These are phyloP conservation scores for Pholis gunnellus DNA, from an alignment of 2,113 vertebrate species.

Conservation along the genomic window DNA sequence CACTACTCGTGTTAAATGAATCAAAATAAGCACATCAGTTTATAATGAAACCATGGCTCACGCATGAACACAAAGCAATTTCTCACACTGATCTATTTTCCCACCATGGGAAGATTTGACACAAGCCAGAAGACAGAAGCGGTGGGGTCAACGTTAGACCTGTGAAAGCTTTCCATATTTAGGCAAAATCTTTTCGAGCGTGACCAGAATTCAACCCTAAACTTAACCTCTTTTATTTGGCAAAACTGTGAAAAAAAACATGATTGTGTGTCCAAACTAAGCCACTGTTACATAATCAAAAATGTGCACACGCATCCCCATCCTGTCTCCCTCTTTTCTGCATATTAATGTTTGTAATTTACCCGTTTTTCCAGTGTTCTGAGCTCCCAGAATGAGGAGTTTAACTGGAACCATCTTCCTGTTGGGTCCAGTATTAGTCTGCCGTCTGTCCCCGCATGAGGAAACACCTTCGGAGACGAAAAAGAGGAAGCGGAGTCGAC, in stretches of 20 bases:
- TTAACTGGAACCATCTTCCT: constrained; percentile 68
- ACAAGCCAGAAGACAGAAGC: not conserved
- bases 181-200: constrained; percentile 20
- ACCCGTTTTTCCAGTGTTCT: constrained; percentile 77
- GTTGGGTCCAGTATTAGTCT: not conserved
- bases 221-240: constrained; percentile 6
- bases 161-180: constrained; percentile 33
- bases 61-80: not conserved
- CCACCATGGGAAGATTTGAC: not conserved
- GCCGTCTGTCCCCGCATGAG: constrained; percentile 1
- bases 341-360: not conserved
- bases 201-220: constrained; percentile 17
- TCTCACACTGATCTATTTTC: not conserved
- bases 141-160: not conserved
- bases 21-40: too few species aligned
- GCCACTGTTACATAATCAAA: not conserved
- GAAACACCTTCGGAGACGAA: constrained; percentile 13
- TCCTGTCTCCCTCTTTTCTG: not conserved
- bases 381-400: constrained; percentile 70
- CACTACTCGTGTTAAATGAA: too few species aligned
- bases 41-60: not conserved
- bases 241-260: not conserved
- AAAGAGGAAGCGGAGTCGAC: not conserved
- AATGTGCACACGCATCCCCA: not conserved
- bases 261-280: not conserved